A percentile compares a stretch with the other conserved stretches of the same genome.
Evolutionary conservation across 1,140 invertebrate genomes (phyloP).

Genomic region (Hydropsyche tenuis): DNA sequence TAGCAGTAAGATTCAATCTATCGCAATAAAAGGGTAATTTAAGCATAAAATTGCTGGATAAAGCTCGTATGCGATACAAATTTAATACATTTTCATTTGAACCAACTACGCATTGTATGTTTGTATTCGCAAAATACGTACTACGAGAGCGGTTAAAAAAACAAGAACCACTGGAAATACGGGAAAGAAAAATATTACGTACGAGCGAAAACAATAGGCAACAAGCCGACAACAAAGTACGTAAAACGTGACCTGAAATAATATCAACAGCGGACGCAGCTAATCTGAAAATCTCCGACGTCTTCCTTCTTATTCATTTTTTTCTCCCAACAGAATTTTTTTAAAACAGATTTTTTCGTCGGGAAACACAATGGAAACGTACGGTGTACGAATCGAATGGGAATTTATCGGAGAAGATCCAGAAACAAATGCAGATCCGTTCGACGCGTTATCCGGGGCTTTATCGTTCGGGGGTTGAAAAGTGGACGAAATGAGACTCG

Average conservation of each 20-base stretch:
- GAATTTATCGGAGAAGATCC: too few relatives aligned
- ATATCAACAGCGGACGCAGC: not conserved
- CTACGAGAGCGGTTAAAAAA: too few relatives aligned
- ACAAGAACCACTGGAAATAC: not conserved
- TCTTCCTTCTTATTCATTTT: not conserved
- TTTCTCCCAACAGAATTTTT: not conserved
- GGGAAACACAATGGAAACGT: not conserved
- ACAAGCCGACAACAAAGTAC: conserved; percentile 22
- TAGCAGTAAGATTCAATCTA: too few relatives aligned
- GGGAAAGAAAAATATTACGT: not conserved
- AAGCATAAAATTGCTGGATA: too few relatives aligned
- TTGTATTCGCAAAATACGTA: too few relatives aligned
- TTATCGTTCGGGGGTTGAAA: not conserved
- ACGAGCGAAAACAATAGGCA: conserved; percentile 20
- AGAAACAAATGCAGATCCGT: conserved; percentile 12
- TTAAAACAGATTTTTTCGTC: not conserved
- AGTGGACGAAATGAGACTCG: not conserved
- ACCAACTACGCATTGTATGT: too few relatives aligned
- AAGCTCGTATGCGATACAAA: too few relatives aligned
- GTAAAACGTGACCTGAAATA: conserved; percentile 15
- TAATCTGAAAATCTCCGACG: conserved; percentile 11
- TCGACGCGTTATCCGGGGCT: not conserved
- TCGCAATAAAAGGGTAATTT: too few relatives aligned
- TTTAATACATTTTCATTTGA: too few relatives aligned
- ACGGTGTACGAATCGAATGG: not conserved